Percentiles rank a stretch among this genome's conserved stretches.
Evolutionary conservation across 1,140 invertebrate genomes (phyloP).

Genomic region (Harlomillsia oculata): DNA sequence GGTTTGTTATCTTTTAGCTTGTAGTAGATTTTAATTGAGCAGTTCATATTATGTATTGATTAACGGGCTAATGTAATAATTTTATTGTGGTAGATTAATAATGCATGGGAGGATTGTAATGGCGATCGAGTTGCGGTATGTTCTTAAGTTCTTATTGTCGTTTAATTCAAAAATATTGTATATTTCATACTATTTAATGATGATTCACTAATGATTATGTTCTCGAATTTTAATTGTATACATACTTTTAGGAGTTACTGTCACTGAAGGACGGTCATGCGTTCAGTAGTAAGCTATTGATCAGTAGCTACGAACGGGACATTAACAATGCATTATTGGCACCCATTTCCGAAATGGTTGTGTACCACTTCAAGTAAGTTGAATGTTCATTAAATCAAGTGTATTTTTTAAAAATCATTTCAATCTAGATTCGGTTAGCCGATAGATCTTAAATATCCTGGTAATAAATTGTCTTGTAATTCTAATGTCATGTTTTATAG

Average conservation of each 20-base stretch:
- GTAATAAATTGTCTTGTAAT: not conserved
- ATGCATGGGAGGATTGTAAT: conserved; percentile 28
- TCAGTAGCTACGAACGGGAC: conserved; percentile 57
- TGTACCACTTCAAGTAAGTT: conserved; percentile 61
- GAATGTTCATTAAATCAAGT: conserved; percentile 18
- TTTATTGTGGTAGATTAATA: conserved; percentile 24
- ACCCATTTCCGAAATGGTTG: conserved; percentile 69
- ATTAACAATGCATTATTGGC: conserved; percentile 59
- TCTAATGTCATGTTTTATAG: conserved; percentile 40
- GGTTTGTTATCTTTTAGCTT: too few species aligned
- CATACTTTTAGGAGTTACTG: conserved; percentile 49
- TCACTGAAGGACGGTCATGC: conserved; percentile 69
- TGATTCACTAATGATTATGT: conserved; percentile 3
- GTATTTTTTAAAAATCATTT: not conserved
- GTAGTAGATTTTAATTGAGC: too few species aligned
- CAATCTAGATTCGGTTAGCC: too few species aligned
- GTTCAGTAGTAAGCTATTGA: conserved; percentile 54
- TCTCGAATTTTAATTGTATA: conserved; percentile 15
- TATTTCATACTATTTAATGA: not conserved
- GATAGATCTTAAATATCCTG: not conserved
- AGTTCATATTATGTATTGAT: too few species aligned
- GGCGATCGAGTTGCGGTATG: conserved; percentile 34
- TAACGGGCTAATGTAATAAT: too few species aligned
- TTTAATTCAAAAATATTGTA: not conserved
- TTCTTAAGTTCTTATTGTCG: not conserved